A percentile compares a stretch with the other conserved stretches of the same genome.
These are phyloP conservation scores for Galaxias olidus DNA, from an alignment of 2,797 vertebrate species.

Conservation along the genomic window DNA sequence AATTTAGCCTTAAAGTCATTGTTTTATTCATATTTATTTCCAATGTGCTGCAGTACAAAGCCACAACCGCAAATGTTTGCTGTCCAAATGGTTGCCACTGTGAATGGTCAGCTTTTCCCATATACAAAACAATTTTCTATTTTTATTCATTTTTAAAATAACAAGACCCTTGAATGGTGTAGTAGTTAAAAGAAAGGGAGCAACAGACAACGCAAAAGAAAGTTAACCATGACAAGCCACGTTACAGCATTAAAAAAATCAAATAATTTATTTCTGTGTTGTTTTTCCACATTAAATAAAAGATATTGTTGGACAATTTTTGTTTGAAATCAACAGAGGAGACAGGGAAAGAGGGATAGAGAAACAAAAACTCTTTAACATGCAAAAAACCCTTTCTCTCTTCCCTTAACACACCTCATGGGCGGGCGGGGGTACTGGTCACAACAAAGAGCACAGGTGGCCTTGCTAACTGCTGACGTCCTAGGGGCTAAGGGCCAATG, in stretches of 20 bases:
- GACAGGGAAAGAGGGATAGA: constrained; percentile 39
- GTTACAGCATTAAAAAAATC: constrained; percentile 73
- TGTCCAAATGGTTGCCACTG: no score
- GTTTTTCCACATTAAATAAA: constrained; percentile 78
- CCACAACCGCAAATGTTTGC: no score
- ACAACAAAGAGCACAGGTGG: no score
- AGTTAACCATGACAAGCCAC: constrained; percentile 49
- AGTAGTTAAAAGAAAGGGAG: constrained; percentile 12
- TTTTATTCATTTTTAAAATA: background rate
- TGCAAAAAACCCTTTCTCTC: constrained; percentile 56
- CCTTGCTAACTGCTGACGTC: no score
- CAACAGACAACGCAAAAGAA: constrained; percentile 23
- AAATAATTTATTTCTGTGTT: constrained; percentile 79
- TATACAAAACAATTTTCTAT: constrained; percentile 32
- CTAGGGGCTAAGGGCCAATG: no score
- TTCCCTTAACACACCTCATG: constrained; percentile 36
- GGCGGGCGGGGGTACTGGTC: constrained; percentile 16
- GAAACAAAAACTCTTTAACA: constrained; percentile 61
- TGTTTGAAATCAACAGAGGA: constrained; percentile 64
- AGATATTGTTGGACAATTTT: constrained; percentile 69
- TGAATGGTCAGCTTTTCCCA: constrained; percentile 5
- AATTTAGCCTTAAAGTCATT: constrained; percentile 36
- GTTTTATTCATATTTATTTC: constrained; percentile 34
- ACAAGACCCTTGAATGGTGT: background rate
- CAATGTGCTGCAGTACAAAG: no score